Evolutionary conservation across 2,888 invertebrate genomes (phyloP).

Genomic region (Hirtodrosophila alboralis): DNA sequence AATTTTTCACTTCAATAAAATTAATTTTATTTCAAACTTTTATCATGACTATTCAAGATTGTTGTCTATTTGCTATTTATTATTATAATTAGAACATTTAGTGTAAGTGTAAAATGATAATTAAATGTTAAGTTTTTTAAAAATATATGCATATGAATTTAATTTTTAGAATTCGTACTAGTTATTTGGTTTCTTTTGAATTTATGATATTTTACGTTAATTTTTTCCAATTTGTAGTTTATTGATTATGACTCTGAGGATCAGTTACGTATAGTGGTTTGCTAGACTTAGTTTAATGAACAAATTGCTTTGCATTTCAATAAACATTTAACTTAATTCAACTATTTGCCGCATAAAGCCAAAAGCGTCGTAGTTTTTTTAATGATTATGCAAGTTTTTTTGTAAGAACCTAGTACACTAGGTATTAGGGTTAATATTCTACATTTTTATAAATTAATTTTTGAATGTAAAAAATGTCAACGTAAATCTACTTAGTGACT

Average conservation of each 20-base stretch:
- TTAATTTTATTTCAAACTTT: slow-evolving; percentile 45
- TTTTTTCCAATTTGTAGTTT: slow-evolving; percentile 15
- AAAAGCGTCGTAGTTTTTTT: slow-evolving; percentile 58
- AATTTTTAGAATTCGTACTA: slow-evolving; percentile 34
- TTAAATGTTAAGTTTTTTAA: slow-evolving; percentile 15
- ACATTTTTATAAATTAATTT: slow-evolving; percentile 56
- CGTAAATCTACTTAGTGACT: slow-evolving; percentile 56
- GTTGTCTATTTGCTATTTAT: slow-evolving; percentile 23
- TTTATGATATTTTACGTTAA: slow-evolving; percentile 7
- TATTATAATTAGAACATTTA: slow-evolving; percentile 26
- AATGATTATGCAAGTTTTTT: slow-evolving; percentile 66
- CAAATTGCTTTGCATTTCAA: slow-evolving; percentile 65
- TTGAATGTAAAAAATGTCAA: slow-evolving; percentile 60
- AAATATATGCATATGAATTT: slow-evolving; percentile 26
- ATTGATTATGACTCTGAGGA: slow-evolving; percentile 19
- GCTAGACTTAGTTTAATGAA: slow-evolving; percentile 31
- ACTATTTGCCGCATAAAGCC: slow-evolving; percentile 52
- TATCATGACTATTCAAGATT: slow-evolving; percentile 35
- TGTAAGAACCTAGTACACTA: slow-evolving; percentile 16
- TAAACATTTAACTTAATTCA: slow-evolving; percentile 22
- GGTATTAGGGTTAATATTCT: slow-evolving; percentile 21
- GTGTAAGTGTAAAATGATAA: slow-evolving; percentile 39
- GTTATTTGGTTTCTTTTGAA: slow-evolving; percentile 35
- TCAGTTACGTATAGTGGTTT: slow-evolving; percentile 62
- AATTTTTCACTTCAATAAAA: slow-evolving; percentile 31